phyloP scores from a whole-genome alignment of 2,113 vertebrate species.

The Oxyruncus cristatus region DNA sequence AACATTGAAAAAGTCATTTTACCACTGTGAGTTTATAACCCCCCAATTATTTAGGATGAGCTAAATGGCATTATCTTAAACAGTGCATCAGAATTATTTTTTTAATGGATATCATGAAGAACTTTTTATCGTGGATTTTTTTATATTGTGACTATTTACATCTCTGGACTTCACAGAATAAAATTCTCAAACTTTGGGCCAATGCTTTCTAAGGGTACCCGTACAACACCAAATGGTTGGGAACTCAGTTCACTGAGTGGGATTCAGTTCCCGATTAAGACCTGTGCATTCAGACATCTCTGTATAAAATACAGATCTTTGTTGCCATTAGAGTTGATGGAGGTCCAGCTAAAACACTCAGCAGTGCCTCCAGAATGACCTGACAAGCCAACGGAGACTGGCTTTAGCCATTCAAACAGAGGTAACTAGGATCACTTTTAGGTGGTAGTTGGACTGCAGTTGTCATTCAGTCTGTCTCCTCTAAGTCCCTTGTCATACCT shows the following conservation, averaged over 20 bases:
- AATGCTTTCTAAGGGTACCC: not conserved
- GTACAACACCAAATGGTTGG: not conserved
- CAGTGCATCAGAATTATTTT: not conserved
- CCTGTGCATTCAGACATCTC: not conserved
- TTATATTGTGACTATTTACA: not conserved
- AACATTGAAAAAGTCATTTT: not conserved
- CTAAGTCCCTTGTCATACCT: not conserved
- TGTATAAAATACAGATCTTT: not conserved
- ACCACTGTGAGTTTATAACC: not conserved
- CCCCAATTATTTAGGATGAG: not conserved
- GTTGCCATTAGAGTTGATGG: fast-evolving
- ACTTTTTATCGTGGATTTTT: not conserved
- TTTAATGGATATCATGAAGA: not conserved
- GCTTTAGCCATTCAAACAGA: not conserved
- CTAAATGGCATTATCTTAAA: not conserved
- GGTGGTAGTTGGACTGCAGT: not conserved
- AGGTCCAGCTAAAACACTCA: not conserved
- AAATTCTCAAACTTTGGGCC: not conserved
- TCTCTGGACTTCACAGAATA: not conserved
- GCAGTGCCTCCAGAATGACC: not conserved
- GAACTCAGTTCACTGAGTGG: not conserved
- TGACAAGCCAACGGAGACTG: not conserved
- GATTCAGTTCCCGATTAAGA: not conserved
- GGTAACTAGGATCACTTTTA: not conserved
- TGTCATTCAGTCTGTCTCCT: not conserved